Evolutionary conservation across 2,797 vertebrate species (phyloP), one percentile per base, ranked within the genome.

Genomic region (Tokudaia tokunoshimensis): DNA sequence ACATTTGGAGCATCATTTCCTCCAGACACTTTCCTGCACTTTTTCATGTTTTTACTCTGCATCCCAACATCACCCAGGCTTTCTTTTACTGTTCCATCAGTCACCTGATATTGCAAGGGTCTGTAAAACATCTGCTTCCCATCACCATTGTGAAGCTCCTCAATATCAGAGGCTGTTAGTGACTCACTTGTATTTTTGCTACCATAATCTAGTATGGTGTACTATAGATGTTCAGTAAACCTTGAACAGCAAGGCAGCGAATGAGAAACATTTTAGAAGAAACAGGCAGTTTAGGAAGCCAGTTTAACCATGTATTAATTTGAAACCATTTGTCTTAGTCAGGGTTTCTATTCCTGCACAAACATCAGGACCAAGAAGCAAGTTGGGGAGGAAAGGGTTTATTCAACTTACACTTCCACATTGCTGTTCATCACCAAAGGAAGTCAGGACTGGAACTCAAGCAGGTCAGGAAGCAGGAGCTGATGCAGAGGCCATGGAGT

Each of bases 241-340:
- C 29, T 47, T 95, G 67, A 91, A 72, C 63, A 80, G 61, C 94
- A 90, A 92, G 70, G 75, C 24, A 47, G 82, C 3, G 75, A 92
- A 26, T 52, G 61, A 34, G n/a, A 89, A 83, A 41, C 82, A 47
- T 20, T 91, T 91, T 41, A 72, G 76, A 91, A 95, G 44, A 72
- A 8, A 4, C 52, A 34, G 47, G 29, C 37, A 44, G 50, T 44
- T 78, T 65, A 86, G 85, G 67, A 90, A 86, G 88, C 37, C 88
- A 26, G n/a, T 59, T 50, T 75, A 87, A 84, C 34, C 31, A 19
- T 24, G 44, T 14, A 70, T 2, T 76, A 41, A 72, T 86, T 86
- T 88, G 65, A 76, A 92, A 91, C 79, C 61, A 52, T 52, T 52
- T 52, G 12, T 52, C 52, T 52, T 52, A 52, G 50, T 52, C 50